phyloP scores from a whole-genome alignment of 2,888 invertebrate genomes.

The Agrilus mali region DNA sequence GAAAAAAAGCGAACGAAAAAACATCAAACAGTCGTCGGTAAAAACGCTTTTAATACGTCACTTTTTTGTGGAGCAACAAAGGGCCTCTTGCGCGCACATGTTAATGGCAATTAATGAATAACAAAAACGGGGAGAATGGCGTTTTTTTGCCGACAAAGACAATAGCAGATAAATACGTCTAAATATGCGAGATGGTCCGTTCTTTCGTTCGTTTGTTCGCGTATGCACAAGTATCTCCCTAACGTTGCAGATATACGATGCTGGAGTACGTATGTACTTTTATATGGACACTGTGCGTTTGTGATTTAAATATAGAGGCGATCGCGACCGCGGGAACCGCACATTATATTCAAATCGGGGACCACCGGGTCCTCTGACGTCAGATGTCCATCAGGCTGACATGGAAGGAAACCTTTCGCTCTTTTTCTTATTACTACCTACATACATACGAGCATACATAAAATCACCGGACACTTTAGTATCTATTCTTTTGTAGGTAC shows the following conservation, averaged over 20 bases:
- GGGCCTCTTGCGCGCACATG: slow-evolving; percentile 16
- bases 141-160: slow-evolving; percentile 22
- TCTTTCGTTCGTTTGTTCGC: no score
- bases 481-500: no score
- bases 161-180: slow-evolving; percentile 27
- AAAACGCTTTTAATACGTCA: slow-evolving; percentile 13
- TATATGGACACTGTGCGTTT: no score
- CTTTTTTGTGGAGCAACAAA: slow-evolving; percentile 15
- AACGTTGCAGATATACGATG: slow-evolving; percentile 5
- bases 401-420: no score
- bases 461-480: no score
- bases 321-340: slow-evolving; percentile 15
- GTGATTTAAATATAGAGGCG: no score
- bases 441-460: no score
- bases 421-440: no score
- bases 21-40: neutral
- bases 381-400: slow-evolving; percentile 27
- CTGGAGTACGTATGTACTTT: neutral
- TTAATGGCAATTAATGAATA: slow-evolving; percentile 26
- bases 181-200: slow-evolving; percentile 21
- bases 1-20: no score
- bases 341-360: slow-evolving; percentile 34
- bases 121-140: slow-evolving; percentile 22
- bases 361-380: slow-evolving; percentile 29
- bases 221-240: slow-evolving; percentile 4